These are phyloP conservation scores for Gila robusta DNA, from an alignment of 2,797 vertebrate species.

Conservation along the genomic window DNA sequence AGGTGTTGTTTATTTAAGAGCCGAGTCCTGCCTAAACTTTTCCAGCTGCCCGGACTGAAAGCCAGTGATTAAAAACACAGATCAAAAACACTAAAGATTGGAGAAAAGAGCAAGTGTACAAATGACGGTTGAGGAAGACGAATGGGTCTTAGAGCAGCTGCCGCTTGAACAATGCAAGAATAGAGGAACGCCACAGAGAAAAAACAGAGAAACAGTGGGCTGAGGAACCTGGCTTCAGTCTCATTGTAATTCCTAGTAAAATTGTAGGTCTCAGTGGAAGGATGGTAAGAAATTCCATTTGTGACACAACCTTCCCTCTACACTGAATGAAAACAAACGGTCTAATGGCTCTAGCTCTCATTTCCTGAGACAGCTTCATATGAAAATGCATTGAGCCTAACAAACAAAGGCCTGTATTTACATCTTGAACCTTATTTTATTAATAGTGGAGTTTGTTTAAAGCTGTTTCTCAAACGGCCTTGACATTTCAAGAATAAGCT, in stretches of 20 bases:
- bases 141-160: slow-evolving; percentile 9
- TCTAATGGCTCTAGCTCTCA: slow-evolving; percentile 50
- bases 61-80: slow-evolving; percentile 66
- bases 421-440: slow-evolving; percentile 1
- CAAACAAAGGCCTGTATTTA: slow-evolving; percentile 18
- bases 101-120: slow-evolving; percentile 29
- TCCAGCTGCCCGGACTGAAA: slow-evolving; percentile 70
- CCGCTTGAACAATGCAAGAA: slow-evolving; percentile 30
- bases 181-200: slow-evolving; percentile 39
- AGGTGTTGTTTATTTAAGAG: slow-evolving; percentile 73
- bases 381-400: background rate
- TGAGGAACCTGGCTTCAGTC: slow-evolving; percentile 8
- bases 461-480: background rate
- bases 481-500: background rate
- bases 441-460: slow-evolving; percentile 7
- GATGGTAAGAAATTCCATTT: slow-evolving; percentile 40
- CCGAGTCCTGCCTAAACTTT: slow-evolving; percentile 70
- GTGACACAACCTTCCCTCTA: slow-evolving; percentile 42
- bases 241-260: slow-evolving; percentile 53
- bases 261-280: slow-evolving; percentile 60
- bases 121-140: slow-evolving; percentile 25
- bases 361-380: slow-evolving; percentile 6
- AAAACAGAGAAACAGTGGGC: slow-evolving; percentile 1
- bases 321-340: slow-evolving; percentile 53
- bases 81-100: slow-evolving; percentile 64